Conservation (phyloP, 2,113 vertebrate genomes). For the Ardeotis arabs region DNA sequence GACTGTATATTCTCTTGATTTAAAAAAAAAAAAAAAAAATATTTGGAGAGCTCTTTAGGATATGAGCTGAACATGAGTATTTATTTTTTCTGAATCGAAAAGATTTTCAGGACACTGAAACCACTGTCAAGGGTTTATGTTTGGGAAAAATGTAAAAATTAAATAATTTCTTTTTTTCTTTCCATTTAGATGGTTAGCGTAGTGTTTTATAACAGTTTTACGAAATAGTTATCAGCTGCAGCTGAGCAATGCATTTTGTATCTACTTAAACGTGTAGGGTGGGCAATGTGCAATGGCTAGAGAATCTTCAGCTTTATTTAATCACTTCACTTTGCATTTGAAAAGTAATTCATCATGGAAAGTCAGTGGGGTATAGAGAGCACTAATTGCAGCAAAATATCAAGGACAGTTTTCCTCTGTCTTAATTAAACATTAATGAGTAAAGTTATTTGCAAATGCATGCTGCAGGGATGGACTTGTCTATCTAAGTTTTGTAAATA, state of each 20-base stretch:
- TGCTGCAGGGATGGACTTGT: constrained; percentile 80
- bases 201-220: background rate
- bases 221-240: background rate
- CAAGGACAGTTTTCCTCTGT: constrained; percentile 84
- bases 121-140: accelerated
- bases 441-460: constrained; percentile 84
- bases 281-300: constrained; percentile 63
- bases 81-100: background rate
- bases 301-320: constrained; percentile 81
- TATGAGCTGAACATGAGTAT: background rate
- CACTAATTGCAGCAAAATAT: constrained; percentile 85
- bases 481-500: constrained; percentile 81
- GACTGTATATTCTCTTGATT: background rate
- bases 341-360: constrained; percentile 85
- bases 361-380: constrained; percentile 83
- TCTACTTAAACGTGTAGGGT: constrained; percentile 48
- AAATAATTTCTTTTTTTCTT: too few species aligned
- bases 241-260: background rate
- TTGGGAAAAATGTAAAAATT: background rate
- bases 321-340: constrained; percentile 86
- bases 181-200: background rate
- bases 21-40: background rate
- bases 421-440: constrained; percentile 88
- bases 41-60: background rate
- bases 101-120: background rate